A percentile compares a stretch with the other conserved stretches of the same genome.
Conservation (phyloP, 1,140 invertebrate species). For the Aleiodes sp. region DNA sequence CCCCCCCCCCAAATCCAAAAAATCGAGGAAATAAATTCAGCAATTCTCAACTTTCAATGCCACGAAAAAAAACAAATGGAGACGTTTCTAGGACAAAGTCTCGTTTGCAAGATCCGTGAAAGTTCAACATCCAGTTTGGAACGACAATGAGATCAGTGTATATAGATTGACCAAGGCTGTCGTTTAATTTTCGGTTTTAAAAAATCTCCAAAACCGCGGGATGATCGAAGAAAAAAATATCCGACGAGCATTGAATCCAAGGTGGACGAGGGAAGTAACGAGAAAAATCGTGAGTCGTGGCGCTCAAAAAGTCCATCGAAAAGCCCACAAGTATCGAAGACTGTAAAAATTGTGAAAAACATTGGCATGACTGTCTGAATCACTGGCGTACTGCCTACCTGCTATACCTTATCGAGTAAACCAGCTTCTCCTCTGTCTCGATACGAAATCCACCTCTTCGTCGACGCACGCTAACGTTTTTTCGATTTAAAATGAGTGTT, state of each 20-base stretch:
- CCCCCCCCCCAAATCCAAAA: no score
- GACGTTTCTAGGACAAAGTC: background rate
- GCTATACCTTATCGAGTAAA: constrained; percentile 12
- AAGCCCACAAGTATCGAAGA: background rate
- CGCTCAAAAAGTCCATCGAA: background rate
- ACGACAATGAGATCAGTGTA: constrained; percentile 3
- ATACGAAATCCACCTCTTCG: background rate
- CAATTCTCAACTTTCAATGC: no score
- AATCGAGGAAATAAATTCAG: no score
- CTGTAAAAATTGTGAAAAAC: background rate
- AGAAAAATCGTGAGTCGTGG: background rate
- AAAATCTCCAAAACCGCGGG: no score
- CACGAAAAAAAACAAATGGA: no score
- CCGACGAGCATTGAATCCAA: background rate
- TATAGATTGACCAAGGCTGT: constrained; percentile 1
- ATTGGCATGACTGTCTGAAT: no score
- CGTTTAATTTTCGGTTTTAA: background rate
- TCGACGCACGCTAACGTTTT: background rate
- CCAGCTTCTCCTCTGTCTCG: no score
- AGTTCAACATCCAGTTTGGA: background rate
- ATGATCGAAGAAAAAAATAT: background rate
- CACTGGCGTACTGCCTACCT: background rate
- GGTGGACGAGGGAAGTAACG: constrained; percentile 2
- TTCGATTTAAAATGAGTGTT: background rate
- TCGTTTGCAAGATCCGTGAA: background rate